phyloP scores from a whole-genome alignment of 2,797 vertebrate genomes.

The Chaetodon trifasciatus region DNA sequence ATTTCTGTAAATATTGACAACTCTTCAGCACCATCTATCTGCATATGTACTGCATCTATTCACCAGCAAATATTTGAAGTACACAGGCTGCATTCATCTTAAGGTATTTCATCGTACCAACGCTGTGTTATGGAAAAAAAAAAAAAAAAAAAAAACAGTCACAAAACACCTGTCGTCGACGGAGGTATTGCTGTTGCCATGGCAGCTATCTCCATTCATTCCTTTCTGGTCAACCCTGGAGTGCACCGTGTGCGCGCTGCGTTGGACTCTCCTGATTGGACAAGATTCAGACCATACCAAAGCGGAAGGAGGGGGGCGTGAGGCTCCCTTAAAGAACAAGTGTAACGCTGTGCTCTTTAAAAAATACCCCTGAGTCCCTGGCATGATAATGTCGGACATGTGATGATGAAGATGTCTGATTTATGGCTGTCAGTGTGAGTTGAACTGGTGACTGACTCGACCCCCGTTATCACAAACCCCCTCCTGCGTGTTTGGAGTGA shows the following conservation, averaged over 20 bases:
- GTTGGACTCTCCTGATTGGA: slow-evolving; percentile 85
- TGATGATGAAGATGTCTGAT: neutral
- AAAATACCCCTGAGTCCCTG: neutral
- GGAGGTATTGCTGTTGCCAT: slow-evolving; percentile 67
- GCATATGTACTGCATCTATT: neutral
- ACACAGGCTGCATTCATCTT: neutral
- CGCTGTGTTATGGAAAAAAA: slow-evolving; percentile 3
- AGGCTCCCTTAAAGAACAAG: slow-evolving; percentile 37
- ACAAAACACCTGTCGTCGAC: slow-evolving; percentile 45
- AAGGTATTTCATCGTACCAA: neutral
- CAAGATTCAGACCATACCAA: slow-evolving; percentile 52
- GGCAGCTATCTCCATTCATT: slow-evolving; percentile 76
- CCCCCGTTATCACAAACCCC: neutral
- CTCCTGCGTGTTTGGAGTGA: neutral
- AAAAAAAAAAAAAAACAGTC: neutral
- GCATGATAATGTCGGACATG: neutral
- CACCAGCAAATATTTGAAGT: no score
- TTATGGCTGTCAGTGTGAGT: neutral
- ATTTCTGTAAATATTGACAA: neutral
- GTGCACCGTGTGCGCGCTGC: slow-evolving; percentile 74
- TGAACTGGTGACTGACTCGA: neutral
- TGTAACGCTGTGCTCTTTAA: neutral
- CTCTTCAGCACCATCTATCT: neutral
- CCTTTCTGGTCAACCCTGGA: slow-evolving; percentile 47
- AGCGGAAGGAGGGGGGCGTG: slow-evolving; percentile 25